Evolutionary conservation across 2,888 invertebrate species (phyloP), one percentile per base, ranked within the genome.

Genomic region (Eurytoma californica): DNA sequence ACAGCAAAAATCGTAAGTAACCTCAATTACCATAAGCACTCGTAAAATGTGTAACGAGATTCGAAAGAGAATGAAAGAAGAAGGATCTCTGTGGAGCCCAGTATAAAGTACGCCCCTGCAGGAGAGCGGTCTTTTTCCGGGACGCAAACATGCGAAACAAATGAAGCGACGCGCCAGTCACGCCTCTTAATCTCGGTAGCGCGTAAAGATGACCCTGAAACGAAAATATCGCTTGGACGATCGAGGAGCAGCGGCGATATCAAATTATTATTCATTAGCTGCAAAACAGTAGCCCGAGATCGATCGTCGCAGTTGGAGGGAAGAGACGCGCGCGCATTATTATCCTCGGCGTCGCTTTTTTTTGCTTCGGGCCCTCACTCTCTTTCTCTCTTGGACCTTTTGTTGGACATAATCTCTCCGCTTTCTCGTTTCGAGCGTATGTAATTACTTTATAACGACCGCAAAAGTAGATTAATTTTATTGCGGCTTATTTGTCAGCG

Each of bases 381-480:
- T 69, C 57, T 66, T 39, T 63, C 39, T 63, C 63, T 39, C 39
- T 7, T 7, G 39, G 39, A 39, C 39, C 39, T 39, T 39, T 39
- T 39, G 39, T 39, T 39, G 61, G 16, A 47, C 47, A 57, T 55
- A 57, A 63, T 72, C 30, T 65, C 57, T 30, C 58, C 30, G 60
- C 57, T 70, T 70, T 70, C 58, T 70, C 58, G 47, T 57, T 72
- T 72, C 47, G 28, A 16, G 30, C 55, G 65, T 66, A 47, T 79
- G 65, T 69, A 74, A 79, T 79, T 79, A 75, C 70, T 57, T 72
- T 70, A 70, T 74, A 75, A 79, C 75, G 79, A 72, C 79, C 60
- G 60, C 60, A 51, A 79, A 75, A 75, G 79, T 74, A 70, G 74
- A 79, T 79, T 79, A 74, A 79, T 79, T 74, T 74, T 74, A 79